phyloP scores from a whole-genome alignment of 2,113 vertebrate species.

The Ochotona curzoniae region DNA sequence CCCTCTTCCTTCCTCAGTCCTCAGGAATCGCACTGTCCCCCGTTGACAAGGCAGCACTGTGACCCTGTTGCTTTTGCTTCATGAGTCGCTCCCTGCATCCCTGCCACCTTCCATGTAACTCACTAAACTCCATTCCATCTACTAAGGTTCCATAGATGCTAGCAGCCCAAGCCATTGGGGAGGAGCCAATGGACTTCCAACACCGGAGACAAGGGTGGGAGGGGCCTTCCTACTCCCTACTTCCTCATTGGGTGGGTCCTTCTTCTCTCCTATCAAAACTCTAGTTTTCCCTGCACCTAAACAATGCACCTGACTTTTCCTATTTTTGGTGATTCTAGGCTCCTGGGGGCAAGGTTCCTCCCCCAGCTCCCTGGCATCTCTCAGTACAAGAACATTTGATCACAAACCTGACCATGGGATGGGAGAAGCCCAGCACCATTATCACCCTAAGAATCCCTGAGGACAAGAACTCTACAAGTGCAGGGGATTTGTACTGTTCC shows the following conservation, averaged over 20 bases:
- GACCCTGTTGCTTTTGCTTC: conserved; percentile 29
- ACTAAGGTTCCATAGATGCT: conserved; percentile 12
- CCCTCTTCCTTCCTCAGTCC: not conserved
- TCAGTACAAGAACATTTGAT: not conserved
- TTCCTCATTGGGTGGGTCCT: not conserved
- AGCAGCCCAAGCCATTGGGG: conserved; percentile 10
- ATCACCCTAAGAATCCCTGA: not conserved
- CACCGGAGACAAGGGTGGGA: not conserved
- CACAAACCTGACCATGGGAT: not conserved
- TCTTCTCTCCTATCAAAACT: not conserved
- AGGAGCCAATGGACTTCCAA: not conserved
- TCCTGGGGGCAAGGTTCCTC: not conserved
- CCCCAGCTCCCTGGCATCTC: not conserved
- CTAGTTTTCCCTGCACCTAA: not conserved
- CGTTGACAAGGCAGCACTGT: not conserved
- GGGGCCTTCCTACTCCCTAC: not conserved
- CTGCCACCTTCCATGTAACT: conserved; percentile 37
- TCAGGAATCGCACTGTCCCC: not conserved
- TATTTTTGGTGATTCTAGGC: not conserved
- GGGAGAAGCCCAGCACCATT: not conserved
- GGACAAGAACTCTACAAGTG: not conserved
- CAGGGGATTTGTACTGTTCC: not conserved
- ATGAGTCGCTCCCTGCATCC: conserved; percentile 63
- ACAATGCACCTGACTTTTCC: not conserved
- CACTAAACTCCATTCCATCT: conserved; percentile 51